Percentiles rank a stretch among this genome's conserved stretches.
Evolutionary conservation across 2,888 invertebrate species (phyloP).

Genomic region (Pardosa pseudoannulata): DNA sequence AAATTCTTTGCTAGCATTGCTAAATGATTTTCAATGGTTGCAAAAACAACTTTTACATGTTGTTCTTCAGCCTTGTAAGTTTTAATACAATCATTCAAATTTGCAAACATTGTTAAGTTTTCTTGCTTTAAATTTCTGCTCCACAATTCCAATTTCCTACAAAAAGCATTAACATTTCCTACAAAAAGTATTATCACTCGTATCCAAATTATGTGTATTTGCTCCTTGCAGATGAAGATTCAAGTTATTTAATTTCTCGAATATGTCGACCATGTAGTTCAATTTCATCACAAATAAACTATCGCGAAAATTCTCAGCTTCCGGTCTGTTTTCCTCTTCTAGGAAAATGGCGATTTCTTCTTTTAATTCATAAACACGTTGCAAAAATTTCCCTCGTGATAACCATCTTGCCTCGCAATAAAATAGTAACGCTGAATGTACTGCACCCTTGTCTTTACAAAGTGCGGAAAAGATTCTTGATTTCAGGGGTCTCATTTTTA

Average conservation of each 20-base stretch:
- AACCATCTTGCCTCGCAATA: constrained; percentile 33
- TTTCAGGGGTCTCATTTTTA: constrained; percentile 22
- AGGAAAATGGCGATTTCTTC: constrained; percentile 5
- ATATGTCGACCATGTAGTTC: constrained; percentile 48
- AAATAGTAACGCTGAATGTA: constrained; percentile 6
- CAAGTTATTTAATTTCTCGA: constrained; percentile 47
- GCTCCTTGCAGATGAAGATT: constrained; percentile 45
- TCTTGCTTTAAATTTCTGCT: no score
- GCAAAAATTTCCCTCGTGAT: constrained; percentile 29
- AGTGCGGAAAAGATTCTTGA: constrained; percentile 21
- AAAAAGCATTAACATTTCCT: no score
- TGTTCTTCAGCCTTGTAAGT: no score
- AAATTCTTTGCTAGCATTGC: no score
- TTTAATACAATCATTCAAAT: no score
- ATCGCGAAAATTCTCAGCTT: constrained; percentile 47
- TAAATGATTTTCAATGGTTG: no score
- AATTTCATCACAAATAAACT: constrained; percentile 40
- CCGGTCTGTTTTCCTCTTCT: constrained; percentile 28
- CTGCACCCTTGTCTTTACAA: constrained; percentile 18
- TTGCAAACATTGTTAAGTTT: no score
- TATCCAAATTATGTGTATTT: constrained; percentile 34
- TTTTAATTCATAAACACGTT: constrained; percentile 34
- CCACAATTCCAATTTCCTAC: no score
- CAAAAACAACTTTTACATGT: no score
- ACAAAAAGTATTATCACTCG: constrained; percentile 42